phyloP scores from a whole-genome alignment of 2,888 invertebrate species.

The Harpalus rubripes region DNA sequence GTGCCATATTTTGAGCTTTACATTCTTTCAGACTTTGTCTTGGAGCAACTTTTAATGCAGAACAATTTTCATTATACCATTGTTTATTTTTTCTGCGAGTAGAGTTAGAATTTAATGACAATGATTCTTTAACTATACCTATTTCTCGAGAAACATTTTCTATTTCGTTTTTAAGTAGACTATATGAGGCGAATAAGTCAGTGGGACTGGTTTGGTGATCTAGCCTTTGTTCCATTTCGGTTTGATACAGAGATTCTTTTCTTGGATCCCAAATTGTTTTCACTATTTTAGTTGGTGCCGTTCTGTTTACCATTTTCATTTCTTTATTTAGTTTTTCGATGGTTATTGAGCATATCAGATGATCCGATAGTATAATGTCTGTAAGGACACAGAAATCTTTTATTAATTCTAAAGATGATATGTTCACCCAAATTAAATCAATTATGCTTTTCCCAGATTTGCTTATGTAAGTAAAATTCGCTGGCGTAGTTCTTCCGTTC shows the following conservation, averaged over 20 bases:
- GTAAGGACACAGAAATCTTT: too few species aligned
- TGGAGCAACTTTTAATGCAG: neutral
- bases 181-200: neutral
- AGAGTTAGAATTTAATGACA: neutral
- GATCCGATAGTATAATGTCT: neutral
- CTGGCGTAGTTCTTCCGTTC: neutral
- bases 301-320: neutral
- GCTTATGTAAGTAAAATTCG: neutral
- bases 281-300: neutral
- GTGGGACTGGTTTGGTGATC: neutral
- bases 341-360: neutral
- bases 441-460: too few species aligned
- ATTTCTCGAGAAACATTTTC: neutral
- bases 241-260: neutral
- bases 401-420: too few species aligned
- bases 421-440: too few species aligned
- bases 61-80: constrained; percentile 2
- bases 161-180: neutral
- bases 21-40: neutral
- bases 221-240: neutral
- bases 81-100: neutral
- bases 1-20: neutral
- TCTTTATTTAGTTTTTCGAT: neutral
- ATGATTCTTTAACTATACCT: neutral
- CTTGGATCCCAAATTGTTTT: neutral